Base-by-base conservation (phyloP, 2,888 invertebrate species). In the Conus canariensis region DNA sequence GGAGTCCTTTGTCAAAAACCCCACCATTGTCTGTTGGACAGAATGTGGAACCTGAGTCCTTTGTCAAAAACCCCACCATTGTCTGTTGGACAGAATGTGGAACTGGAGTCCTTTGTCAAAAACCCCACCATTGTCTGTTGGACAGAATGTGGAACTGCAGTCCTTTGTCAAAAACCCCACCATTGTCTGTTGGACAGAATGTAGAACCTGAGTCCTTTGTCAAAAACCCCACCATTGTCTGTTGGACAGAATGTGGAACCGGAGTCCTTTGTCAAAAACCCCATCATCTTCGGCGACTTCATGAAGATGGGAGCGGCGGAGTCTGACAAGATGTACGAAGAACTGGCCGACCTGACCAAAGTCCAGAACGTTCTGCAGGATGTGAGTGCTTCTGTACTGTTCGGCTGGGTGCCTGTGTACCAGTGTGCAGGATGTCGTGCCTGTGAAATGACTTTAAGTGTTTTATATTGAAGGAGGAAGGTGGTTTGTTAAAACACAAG, bases 241-340 rank as follows among this genome's bases (percentile, higher is more conserved):
- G 45, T 45, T 45, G 45, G 45, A 45, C 45, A 45, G 45, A 45
- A 45, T 90, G 94, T 96, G 14, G 94, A 95, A 14, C 93, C 96
- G n/a, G 94, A 95, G 8, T 92, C 93, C 5, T 96, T 96, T 92
- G 93, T 93, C 16, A 94, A 92, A 30, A 90, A 94, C 86, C 96
- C 96, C 1, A 96, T 98, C 1, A 96, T 99, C 0, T 98, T 98
- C 96, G 98, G 98, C 0, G 98, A 99, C 95, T 99, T 98, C 94
- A 97, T 98, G 96, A 97, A 97, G 92, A 97, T 98, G 80, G 97
- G 98, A 0, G 97, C 97, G 0, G 97, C 97, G 0, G 97, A 97
- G 92, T 97, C 97, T 93, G 98, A 98, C 93, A 97, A 98, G 91
- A 96, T 98, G 87, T 99, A 99, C 95, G 98, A 98, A 93, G 98